Percentiles rank a stretch among this genome's conserved stretches.
Evolutionary conservation across 2,888 invertebrate genomes (phyloP).

Genomic region (Sarcophaga carnaria): DNA sequence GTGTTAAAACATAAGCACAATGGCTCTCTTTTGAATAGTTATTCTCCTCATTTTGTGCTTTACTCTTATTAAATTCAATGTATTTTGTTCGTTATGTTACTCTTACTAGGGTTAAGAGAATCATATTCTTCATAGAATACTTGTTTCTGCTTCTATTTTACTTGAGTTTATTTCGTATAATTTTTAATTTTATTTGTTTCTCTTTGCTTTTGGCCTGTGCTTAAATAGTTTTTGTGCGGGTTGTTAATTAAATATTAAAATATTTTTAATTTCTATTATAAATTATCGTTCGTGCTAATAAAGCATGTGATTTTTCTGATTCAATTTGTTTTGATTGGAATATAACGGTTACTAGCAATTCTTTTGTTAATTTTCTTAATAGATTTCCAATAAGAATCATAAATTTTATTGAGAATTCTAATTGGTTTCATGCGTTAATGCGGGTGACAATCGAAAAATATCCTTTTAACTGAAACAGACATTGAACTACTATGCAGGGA

Average conservation of each 20-base stretch:
- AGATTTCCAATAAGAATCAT: slow-evolving; percentile 19
- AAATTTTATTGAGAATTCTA: too few relatives aligned
- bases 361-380: not conserved
- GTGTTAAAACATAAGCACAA: slow-evolving; percentile 20
- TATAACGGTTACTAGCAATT: too few relatives aligned
- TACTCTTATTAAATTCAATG: too few relatives aligned
- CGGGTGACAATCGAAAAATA: too few relatives aligned
- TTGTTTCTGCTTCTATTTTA: slow-evolving; percentile 5
- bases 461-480: too few relatives aligned
- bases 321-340: not conserved
- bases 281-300: not conserved
- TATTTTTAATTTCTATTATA: not conserved
- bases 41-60: not conserved
- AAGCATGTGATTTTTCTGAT: slow-evolving; percentile 12
- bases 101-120: slow-evolving; percentile 3
- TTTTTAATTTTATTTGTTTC: slow-evolving; percentile 18
- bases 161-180: not conserved
- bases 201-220: slow-evolving; percentile 11
- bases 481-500: too few relatives aligned
- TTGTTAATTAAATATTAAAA: slow-evolving; percentile 37
- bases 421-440: too few relatives aligned
- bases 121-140: too few relatives aligned
- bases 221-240: slow-evolving; percentile 27
- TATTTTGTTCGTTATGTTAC: not conserved
- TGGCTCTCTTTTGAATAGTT: not conserved